A percentile compares a stretch with the other conserved stretches of the same genome.
phyloP scores from a whole-genome alignment of 2,113 vertebrate species.

The Malurus melanocephalus region DNA sequence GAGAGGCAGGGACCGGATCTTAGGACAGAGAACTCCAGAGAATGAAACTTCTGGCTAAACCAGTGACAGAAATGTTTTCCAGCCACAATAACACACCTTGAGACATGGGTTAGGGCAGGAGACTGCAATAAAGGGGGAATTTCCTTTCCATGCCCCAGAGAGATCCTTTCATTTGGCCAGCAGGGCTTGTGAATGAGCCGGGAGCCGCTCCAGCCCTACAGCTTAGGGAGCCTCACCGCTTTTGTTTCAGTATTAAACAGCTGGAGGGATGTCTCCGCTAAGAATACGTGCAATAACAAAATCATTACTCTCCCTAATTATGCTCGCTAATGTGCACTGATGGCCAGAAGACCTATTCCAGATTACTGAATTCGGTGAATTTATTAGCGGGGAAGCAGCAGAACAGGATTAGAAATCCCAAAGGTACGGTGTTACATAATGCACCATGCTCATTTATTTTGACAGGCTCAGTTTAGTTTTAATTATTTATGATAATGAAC shows the following conservation, averaged over 20 bases:
- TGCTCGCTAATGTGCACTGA: conserved; percentile 27
- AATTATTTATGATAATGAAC: conserved; percentile 61
- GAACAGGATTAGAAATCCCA: conserved; percentile 57
- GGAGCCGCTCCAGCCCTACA: not conserved
- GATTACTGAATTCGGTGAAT: conserved; percentile 38
- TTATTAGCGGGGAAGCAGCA: conserved; percentile 46
- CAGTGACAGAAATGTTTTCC: not conserved
- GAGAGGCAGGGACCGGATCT: not conserved
- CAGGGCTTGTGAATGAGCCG: not conserved
- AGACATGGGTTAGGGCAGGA: not conserved
- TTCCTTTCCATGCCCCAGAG: conserved; percentile 37
- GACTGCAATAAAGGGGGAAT: conserved; percentile 9
- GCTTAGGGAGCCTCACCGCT: not conserved
- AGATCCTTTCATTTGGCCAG: conserved; percentile 47
- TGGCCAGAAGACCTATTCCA: conserved; percentile 34
- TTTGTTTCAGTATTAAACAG: conserved; percentile 55
- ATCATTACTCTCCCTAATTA: conserved; percentile 57
- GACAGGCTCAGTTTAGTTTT: conserved; percentile 52
- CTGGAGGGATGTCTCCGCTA: conserved; percentile 31
- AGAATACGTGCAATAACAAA: conserved; percentile 47
- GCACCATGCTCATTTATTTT: not conserved
- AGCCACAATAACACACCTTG: conserved; percentile 5
- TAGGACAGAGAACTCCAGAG: not conserved
- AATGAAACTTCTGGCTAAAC: conserved; percentile 46
- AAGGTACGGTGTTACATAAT: conserved; percentile 5